Evolutionary conservation across 2,797 vertebrate species (phyloP).

Genomic region (Trachops cirrhosus): DNA sequence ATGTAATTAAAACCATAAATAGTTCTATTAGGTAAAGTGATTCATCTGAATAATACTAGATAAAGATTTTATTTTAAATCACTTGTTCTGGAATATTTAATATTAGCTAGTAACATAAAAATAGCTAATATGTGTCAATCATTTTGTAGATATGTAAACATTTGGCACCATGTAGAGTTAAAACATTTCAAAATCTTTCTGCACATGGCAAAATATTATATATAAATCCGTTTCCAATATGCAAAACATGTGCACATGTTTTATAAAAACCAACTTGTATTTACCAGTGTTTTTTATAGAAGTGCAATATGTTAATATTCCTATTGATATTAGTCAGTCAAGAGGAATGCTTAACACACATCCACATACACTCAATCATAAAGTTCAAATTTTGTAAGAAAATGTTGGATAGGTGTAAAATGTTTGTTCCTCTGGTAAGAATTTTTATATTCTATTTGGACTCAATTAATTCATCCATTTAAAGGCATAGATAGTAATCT

Average conservation of each 20-base stretch:
- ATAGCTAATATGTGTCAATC: background rate
- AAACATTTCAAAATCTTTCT: background rate
- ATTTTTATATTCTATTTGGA: background rate
- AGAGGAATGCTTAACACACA: background rate
- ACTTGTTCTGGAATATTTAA: background rate
- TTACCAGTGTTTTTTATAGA: background rate
- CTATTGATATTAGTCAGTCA: background rate
- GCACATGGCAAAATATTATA: background rate
- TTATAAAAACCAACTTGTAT: background rate
- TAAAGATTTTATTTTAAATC: background rate
- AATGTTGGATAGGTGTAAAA: background rate
- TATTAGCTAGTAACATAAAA: background rate
- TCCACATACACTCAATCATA: background rate
- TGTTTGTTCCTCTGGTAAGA: background rate
- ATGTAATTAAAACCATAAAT: background rate
- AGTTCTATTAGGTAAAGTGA: background rate
- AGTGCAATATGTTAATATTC: background rate
- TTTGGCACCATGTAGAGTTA: background rate
- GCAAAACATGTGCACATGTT: background rate
- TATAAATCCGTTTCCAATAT: background rate
- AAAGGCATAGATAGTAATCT: background rate
- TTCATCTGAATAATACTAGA: background rate
- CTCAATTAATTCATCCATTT: background rate
- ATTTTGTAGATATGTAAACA: background rate
- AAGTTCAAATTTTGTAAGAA: background rate